Conservation (phyloP, 1,140 invertebrate genomes). For the Spodoptera litura region DNA sequence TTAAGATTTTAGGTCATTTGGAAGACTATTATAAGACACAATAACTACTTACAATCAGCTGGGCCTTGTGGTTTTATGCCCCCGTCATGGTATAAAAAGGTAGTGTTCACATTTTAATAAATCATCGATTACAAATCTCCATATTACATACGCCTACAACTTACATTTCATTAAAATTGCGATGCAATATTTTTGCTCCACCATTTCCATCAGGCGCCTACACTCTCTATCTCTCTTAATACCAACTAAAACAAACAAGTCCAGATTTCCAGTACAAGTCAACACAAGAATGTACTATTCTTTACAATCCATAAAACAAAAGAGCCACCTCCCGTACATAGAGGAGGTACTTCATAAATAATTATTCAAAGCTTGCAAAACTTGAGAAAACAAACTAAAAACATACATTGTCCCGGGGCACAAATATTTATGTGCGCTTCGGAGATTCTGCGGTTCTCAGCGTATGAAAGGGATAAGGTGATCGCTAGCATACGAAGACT, state of each 20-base stretch:
- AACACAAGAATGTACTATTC: constrained; percentile 6
- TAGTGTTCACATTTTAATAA: no score
- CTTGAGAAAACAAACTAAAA: constrained; percentile 39
- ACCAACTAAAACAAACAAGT: background rate
- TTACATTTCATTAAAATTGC: no score
- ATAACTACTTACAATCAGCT: no score
- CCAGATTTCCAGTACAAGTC: background rate
- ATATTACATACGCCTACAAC: no score
- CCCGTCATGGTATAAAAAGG: no score
- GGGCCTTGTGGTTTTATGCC: no score
- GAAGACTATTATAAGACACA: no score
- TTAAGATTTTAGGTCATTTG: no score
- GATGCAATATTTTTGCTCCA: no score
- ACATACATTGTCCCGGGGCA: constrained; percentile 34
- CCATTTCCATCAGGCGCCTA: background rate
- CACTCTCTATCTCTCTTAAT: background rate
- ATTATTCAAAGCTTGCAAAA: constrained; percentile 39
- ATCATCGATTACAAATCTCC: no score
- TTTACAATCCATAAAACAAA: constrained; percentile 26
- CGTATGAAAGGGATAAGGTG: background rate
- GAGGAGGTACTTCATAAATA: constrained; percentile 24
- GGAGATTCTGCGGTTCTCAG: background rate
- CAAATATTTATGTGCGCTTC: constrained; percentile 39
- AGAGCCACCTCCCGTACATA: background rate
- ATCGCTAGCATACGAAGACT: no score